Conservation (phyloP, 2,797 vertebrate genomes). For the Ambastaia sidthimunki region DNA sequence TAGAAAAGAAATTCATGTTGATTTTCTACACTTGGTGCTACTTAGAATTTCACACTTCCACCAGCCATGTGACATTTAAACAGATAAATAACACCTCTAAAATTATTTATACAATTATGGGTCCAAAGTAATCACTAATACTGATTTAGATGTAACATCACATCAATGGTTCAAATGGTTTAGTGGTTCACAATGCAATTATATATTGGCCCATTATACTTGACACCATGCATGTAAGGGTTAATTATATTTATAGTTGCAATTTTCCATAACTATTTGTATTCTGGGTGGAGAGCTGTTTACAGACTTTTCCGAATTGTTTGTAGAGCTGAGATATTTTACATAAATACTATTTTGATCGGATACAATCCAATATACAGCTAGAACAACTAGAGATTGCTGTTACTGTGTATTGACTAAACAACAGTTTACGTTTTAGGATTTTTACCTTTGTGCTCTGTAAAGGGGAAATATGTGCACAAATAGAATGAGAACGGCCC, state of each 20-base stretch:
- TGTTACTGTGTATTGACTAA: conserved; percentile 64
- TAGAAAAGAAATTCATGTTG: no score
- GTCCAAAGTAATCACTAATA: not conserved
- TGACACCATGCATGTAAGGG: not conserved
- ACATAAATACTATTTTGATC: not conserved
- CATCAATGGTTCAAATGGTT: no score
- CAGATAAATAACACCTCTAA: no score
- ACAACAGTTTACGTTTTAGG: conserved; percentile 52
- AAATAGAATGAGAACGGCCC: conserved; percentile 44
- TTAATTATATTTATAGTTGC: not conserved
- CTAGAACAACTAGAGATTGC: conserved; percentile 57
- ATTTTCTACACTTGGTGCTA: no score
- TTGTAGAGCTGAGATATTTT: not conserved
- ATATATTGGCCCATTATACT: not conserved
- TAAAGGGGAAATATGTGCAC: conserved; percentile 49
- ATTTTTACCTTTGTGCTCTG: conserved; percentile 62
- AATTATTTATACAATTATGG: not conserved
- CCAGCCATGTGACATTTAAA: no score
- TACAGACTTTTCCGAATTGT: not conserved
- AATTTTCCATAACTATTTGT: not conserved
- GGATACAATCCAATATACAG: not conserved
- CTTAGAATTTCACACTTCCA: no score
- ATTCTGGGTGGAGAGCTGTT: not conserved
- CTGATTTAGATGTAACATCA: not conserved
- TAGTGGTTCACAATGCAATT: not conserved